phyloP scores from a whole-genome alignment of 64 coral and sea anemone species.

The Acropora tenuis region DNA sequence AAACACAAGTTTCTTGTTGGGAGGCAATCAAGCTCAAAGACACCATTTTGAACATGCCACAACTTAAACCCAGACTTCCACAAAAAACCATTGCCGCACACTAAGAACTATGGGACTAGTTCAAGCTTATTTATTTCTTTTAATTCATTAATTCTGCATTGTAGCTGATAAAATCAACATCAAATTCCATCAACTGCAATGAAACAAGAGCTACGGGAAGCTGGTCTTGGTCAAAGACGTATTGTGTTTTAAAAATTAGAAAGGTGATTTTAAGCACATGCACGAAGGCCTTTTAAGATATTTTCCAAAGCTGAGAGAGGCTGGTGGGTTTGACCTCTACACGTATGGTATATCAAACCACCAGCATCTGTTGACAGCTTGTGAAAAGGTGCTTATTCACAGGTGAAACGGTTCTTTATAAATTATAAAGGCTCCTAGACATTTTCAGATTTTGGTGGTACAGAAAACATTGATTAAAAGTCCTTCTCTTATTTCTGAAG shows the following conservation, averaged over 20 bases:
- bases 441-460: constrained; percentile 9
- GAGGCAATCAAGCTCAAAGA: too few relatives aligned
- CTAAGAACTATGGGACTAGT: too few relatives aligned
- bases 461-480: constrained; percentile 15
- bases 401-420: background rate
- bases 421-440: background rate
- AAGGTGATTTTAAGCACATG: constrained; percentile 37
- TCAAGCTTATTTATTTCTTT: too few relatives aligned
- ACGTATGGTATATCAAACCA: constrained; percentile 40
- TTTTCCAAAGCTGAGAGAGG: constrained; percentile 35
- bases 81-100: too few relatives aligned
- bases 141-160: constrained; percentile 12
- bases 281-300: constrained; percentile 21
- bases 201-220: constrained; percentile 45
- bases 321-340: constrained; percentile 41
- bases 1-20: too few relatives aligned
- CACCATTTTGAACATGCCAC: too few relatives aligned
- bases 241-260: constrained; percentile 42
- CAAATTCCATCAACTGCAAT: constrained; percentile 25
- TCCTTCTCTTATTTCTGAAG: background rate
- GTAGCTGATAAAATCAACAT: constrained; percentile 37
- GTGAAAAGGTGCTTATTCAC: background rate
- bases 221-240: constrained; percentile 42
- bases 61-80: too few relatives aligned
- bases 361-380: constrained; percentile 14